These are phyloP conservation scores for Bombus consobrinus DNA, from an alignment of 1,140 invertebrate genomes.

Conservation along the genomic window DNA sequence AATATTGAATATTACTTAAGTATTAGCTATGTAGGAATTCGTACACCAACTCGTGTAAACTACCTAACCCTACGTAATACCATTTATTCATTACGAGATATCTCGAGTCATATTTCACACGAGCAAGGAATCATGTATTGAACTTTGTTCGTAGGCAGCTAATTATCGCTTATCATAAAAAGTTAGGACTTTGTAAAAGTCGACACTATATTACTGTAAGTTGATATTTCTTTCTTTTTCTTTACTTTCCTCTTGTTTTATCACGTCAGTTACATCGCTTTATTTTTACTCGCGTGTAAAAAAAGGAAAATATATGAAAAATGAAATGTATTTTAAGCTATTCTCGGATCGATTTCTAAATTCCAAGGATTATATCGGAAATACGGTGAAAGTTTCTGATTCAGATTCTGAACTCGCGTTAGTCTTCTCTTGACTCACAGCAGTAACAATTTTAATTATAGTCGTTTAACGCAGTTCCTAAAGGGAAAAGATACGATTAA, in stretches of 20 bases:
- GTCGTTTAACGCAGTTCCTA: not conserved
- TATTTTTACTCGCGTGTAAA: not conserved
- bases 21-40: not conserved
- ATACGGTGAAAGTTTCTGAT: not conserved
- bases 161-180: slow-evolving; percentile 29
- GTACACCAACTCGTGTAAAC: not conserved
- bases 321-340: not conserved
- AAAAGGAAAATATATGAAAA: not conserved
- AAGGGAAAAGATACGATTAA: not conserved
- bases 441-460: not conserved
- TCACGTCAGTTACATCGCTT: not conserved
- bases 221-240: too few relatives aligned
- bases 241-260: not conserved
- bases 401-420: not conserved
- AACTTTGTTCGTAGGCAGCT: slow-evolving; percentile 48
- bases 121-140: not conserved
- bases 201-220: too few relatives aligned
- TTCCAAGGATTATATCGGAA: accelerated
- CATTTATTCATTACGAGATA: slow-evolving; percentile 19
- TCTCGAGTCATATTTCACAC: too few relatives aligned
- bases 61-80: not conserved
- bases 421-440: not conserved
- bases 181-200: too few relatives aligned
- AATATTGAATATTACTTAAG: not conserved
- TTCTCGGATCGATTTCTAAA: not conserved